Base-by-base conservation (phyloP, 2,113 vertebrate species). In the Leucosticte australis region DNA sequence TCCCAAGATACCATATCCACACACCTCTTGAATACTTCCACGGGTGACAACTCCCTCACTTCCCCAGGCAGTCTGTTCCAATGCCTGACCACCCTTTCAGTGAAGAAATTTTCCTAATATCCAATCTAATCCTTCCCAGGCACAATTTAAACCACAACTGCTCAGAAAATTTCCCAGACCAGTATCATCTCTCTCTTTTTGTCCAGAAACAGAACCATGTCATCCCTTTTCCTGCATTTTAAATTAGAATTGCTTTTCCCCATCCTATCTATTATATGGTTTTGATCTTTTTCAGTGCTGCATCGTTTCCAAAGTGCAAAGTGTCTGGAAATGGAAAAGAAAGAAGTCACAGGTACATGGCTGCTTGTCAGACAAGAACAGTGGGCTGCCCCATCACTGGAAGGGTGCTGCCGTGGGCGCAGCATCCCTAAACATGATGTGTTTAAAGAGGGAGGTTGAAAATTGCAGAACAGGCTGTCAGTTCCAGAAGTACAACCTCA, bases 21-120 rank as follows among this genome's bases (percentile, higher is more conserved):
- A 23, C 0, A 0, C 7, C 49, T 77, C 22, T 37, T 42, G 7
- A 63, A 7, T 22, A 33, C 6, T 63, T 44, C 10, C 15, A 83
- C 13, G 2, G 12, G 2, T 49, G 15, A 10, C 46, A 52, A 62
- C 19, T 27, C 30, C 10, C n/a, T 12, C 63, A 31, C 30, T 62
- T 35, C 41, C 35, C 35, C 77, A 27, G 31, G 10, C 8, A 56
- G 18, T 26, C 39, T 55, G 9, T n/a, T 62, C 17, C 30, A 62
- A 30, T 31, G 47, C 24, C 39, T 69, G n/a, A 19, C 30, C 47
- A 76, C 8, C 6, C n/a, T 41, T 41, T 7, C 47, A 69, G 17
- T 27, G 63, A 69, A 62, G 12, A 89, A 31, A 16, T 13, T 31
- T 83, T 47, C n/a, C 24, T 35, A 5, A 76, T 31, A 30, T 31